Conservation (phyloP, 2,888 invertebrate species). For the Dugesia japonica region DNA sequence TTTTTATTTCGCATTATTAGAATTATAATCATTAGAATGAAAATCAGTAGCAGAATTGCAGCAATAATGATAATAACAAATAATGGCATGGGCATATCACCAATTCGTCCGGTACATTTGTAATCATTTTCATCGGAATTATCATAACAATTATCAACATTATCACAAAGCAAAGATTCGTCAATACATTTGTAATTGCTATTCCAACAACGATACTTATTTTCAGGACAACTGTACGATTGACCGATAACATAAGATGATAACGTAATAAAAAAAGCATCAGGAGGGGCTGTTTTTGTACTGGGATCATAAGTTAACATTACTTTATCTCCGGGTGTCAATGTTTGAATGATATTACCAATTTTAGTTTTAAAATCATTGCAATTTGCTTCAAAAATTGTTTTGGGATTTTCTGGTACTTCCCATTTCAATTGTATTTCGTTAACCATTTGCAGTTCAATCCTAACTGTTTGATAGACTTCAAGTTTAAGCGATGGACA, state of each 20-base stretch:
- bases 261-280: slow-evolving; percentile 26
- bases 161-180: slow-evolving; percentile 27
- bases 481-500: not conserved
- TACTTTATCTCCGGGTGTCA: not conserved
- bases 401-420: not conserved
- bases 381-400: slow-evolving; percentile 20
- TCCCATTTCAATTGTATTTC: not conserved
- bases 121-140: slow-evolving; percentile 30
- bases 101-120: slow-evolving; percentile 30
- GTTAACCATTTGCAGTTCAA: not conserved
- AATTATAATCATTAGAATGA: not conserved
- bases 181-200: slow-evolving; percentile 27
- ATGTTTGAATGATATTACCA: not conserved
- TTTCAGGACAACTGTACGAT: slow-evolving; percentile 21
- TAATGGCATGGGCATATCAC: slow-evolving; percentile 3
- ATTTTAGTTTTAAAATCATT: not conserved
- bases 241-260: slow-evolving; percentile 8
- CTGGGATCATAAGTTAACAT: slow-evolving; percentile 21
- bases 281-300: not conserved
- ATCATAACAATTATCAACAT: slow-evolving; percentile 24
- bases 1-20: not conserved
- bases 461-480: slow-evolving; percentile 22
- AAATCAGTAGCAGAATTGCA: not conserved
- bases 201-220: slow-evolving; percentile 26
- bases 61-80: slow-evolving; percentile 22